These are phyloP conservation scores for Brienomyrus longianalis DNA, from an alignment of 2,113 vertebrate genomes.

Conservation along the genomic window DNA sequence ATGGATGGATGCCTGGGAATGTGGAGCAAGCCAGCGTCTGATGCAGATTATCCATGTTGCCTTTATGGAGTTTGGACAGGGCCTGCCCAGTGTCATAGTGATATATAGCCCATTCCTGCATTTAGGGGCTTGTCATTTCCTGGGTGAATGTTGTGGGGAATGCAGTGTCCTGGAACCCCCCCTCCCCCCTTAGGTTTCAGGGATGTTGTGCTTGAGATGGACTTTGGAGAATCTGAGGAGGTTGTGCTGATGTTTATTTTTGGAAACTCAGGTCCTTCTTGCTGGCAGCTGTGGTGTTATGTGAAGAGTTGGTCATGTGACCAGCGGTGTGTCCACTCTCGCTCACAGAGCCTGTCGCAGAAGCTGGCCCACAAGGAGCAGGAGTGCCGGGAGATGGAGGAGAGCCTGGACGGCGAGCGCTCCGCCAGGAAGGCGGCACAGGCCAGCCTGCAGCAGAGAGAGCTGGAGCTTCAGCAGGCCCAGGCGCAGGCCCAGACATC, in stretches of 20 bases:
- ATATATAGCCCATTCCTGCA: not conserved
- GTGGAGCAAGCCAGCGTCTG: not conserved
- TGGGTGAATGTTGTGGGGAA: not conserved
- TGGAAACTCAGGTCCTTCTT: not conserved
- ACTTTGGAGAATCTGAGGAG: not conserved
- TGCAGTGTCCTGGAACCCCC: not conserved
- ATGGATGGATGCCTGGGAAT: not conserved
- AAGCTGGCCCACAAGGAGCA: conserved; percentile 74
- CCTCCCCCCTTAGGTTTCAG: not conserved
- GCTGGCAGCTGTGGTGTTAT: not conserved
- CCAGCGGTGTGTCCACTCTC: not conserved
- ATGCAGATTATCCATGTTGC: not conserved
- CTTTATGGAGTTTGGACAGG: not conserved
- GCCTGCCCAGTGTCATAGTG: not conserved
- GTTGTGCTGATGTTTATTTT: not conserved
- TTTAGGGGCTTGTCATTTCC: not conserved
- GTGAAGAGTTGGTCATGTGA: not conserved
- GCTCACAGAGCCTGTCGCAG: conserved; percentile 69
- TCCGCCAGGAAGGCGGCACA: conserved; percentile 70
- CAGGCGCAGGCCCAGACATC: conserved; percentile 66
- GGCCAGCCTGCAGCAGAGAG: conserved; percentile 74
- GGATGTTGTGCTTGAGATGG: not conserved
- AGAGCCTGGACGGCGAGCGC: conserved; percentile 67
- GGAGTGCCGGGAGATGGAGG: conserved; percentile 72
- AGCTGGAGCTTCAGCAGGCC: conserved; percentile 81